Base-by-base conservation (phyloP, 2,888 invertebrate species). In the Pseudococcus longispinus region DNA sequence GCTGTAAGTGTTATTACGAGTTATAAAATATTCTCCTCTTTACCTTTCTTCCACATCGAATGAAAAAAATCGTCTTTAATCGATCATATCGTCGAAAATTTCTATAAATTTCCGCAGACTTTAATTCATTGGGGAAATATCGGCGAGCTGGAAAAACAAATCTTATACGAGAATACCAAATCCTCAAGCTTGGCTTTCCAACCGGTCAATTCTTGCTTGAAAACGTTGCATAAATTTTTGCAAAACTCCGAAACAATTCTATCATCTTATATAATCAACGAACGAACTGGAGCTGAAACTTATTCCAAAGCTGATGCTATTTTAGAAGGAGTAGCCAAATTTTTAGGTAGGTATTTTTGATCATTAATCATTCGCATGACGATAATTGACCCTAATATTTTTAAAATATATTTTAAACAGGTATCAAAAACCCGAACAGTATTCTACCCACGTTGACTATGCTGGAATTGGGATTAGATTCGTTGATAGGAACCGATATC, bases 401-500 rank as follows among this genome's bases (percentile, higher is more conserved):
- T 23, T 84, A 9, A 29, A 83, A 15, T n/a, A n/a, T n/a, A n/a
- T 8, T 37, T 85, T 70, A 13, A n/a, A 42, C 42, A 86, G 86
- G 86, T 23, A 92, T 95, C 88, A 92, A 93, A 89, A 94, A 95
- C 89, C 90, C 93, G 89, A 95, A 94, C 91, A 93, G 93, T 0
- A 93, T 94, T 0, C 94, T 95, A 74, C 92, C 93, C 88, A 93
- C 94, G 89, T 93, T 94, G 0, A 94, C 95, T 0, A 92, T 99
- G 4, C 95, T 96, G 0, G 98, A 98, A 90, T 92, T 99, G 88
- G 98, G 98, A 46, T 96, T 99, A 94, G 98, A 99, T 91, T 98
- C 98, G 1, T 94, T 98, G 92, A 98, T 97, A 96, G 97, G 96
- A 0, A 96, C 98, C 0, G 98, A 99, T 91, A 97, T 99, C 89